Base-by-base conservation (phyloP, 2,888 invertebrate species). In the Heliconius charithonia region DNA sequence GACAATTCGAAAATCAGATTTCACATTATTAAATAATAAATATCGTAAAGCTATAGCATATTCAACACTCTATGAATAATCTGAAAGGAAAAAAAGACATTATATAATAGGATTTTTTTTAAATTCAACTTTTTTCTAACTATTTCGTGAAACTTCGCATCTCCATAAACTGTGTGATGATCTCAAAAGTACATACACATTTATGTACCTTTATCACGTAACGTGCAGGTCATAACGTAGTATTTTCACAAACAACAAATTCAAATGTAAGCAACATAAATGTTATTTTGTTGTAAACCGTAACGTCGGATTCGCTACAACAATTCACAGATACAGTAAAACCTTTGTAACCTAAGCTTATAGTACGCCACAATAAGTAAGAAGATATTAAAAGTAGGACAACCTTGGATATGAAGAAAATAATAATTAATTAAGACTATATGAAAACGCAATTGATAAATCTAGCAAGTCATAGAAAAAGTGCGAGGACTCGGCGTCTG, bases 381-480 rank as follows among this genome's bases (percentile, higher is more conserved):
- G 29, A 67, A 32, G 32, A 22, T n/a, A 69, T 25, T 69, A 25
- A 41, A 69, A 69, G 13, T 27, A 13, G 27, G 27, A 27, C 6
- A 25, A 41, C 16, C 7, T 16, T 25, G 16, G 16, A 25, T 69
- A 41, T 45, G 1, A 41, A 37, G 41, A 41, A 41, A 67, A 32
- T 67, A 41, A 41, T 12, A 13, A 32, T 32, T 41, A 41, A 69
- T 69, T 69, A 69, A 41, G 69, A 25, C 25, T 41, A 9, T 41
- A 69, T 41, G 41, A 41, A 41, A 69, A 27, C 25, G 16, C 41
- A 25, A 12, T 45, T 19, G 16, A 69, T 45, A 41, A 27, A n/a
- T 25, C 37, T 69, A 45, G 69, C 69, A 19, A 41, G 69, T 69
- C 69, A 69, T 25, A 25, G 25, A 69, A 69, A 69, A 45, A 41